Percentiles rank a stretch among this genome's conserved stretches.
Conservation (phyloP, 2,888 invertebrate genomes). For the Amiota communis region DNA sequence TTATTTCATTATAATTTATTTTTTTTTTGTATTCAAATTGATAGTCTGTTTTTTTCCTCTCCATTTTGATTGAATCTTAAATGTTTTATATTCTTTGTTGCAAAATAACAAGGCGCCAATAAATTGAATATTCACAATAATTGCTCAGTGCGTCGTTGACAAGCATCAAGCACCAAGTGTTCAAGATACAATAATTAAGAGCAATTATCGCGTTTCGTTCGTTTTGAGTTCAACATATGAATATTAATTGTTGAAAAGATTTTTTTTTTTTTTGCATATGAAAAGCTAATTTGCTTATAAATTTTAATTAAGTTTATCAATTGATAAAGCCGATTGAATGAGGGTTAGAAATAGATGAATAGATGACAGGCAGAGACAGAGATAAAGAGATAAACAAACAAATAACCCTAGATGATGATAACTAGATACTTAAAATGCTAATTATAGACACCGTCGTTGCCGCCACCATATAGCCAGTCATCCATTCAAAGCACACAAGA, state of each 20-base stretch:
- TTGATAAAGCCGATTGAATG: neutral
- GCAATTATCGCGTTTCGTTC: constrained; percentile 2
- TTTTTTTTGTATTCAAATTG: neutral
- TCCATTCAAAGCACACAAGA: neutral
- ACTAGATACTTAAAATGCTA: constrained; percentile 9
- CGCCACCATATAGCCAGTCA: too few relatives aligned
- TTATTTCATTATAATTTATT: too few relatives aligned
- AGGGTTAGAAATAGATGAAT: too few relatives aligned
- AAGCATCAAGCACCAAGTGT: neutral
- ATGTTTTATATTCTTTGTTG: too few relatives aligned
- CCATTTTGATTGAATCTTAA: too few relatives aligned
- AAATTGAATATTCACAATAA: neutral
- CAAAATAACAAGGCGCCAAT: neutral
- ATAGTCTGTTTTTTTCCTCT: neutral
- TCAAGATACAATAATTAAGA: constrained; percentile 2
- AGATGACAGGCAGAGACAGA: neutral
- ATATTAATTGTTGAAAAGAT: neutral
- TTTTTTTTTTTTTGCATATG: constrained; percentile 1
- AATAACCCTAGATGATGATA: neutral
- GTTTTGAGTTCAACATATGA: neutral
- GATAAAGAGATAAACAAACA: neutral
- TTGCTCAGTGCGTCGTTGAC: neutral
- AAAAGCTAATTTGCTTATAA: neutral
- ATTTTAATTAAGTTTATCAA: neutral
- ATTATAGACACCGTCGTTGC: neutral